These are phyloP conservation scores for Cyprinodon variegatus DNA, from an alignment of 2,113 vertebrate species.

Conservation along the genomic window DNA sequence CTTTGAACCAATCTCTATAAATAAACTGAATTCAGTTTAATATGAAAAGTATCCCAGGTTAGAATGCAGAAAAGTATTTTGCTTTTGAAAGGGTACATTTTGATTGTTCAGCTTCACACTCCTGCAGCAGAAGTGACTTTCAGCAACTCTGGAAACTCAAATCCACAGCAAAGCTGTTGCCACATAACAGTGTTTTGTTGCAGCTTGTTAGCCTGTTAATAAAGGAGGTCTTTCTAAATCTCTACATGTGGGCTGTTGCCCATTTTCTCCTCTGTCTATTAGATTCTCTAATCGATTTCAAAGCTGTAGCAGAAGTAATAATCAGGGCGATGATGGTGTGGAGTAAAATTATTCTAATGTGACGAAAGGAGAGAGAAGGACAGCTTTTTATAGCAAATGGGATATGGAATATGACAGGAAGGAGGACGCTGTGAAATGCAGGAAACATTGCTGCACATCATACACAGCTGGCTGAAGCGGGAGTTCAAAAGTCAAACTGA, in stretches of 20 bases:
- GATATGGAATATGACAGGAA: no score
- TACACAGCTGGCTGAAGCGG: background rate
- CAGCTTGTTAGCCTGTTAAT: conserved; percentile 14
- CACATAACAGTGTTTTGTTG: background rate
- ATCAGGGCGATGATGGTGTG: background rate
- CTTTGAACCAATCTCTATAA: no score
- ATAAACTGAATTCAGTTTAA: no score
- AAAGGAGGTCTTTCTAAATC: conserved; percentile 13
- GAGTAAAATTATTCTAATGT: background rate
- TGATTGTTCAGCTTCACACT: background rate
- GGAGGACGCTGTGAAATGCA: no score
- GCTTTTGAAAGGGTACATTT: no score
- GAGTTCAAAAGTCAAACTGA: background rate
- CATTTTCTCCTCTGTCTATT: background rate
- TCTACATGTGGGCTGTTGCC: conserved; percentile 19
- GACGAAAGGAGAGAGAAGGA: background rate
- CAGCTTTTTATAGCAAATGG: no score
- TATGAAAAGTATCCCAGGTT: no score
- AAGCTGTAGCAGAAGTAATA: background rate
- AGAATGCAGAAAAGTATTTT: no score
- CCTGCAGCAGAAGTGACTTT: background rate
- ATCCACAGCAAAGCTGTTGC: background rate
- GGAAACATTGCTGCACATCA: background rate
- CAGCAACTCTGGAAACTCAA: background rate
- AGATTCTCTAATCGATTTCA: background rate